These are phyloP conservation scores for Araneus ventricosus DNA, from an alignment of 1,140 invertebrate genomes.

Conservation along the genomic window DNA sequence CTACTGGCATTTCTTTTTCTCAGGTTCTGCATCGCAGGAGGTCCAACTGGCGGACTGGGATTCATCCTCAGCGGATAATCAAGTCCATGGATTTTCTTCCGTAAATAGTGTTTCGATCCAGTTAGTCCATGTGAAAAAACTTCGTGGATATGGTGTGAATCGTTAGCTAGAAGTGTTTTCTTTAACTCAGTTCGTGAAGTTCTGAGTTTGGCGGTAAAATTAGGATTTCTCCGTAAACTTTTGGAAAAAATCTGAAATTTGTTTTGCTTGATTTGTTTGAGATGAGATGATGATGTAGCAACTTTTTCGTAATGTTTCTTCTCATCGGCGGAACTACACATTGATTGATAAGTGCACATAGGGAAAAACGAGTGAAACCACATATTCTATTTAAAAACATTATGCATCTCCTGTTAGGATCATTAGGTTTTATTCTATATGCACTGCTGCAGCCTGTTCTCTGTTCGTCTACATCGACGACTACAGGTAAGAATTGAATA, in stretches of 20 bases:
- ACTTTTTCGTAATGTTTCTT: not conserved
- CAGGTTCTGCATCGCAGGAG: not conserved
- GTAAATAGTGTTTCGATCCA: not conserved
- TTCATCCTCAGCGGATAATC: not conserved
- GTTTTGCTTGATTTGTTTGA: not conserved
- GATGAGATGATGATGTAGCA: not conserved
- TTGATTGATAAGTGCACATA: slow-evolving; percentile 1
- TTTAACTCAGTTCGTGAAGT: not conserved
- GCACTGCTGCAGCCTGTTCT: not conserved
- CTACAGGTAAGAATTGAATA: slow-evolving; percentile 46
- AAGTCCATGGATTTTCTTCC: not conserved
- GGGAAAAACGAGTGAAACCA: not conserved
- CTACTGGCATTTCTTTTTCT: slow-evolving; percentile 2
- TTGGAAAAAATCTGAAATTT: not conserved
- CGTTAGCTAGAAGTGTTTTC: not conserved
- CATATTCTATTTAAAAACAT: not conserved
- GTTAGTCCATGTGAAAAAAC: not conserved
- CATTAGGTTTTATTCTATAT: slow-evolving; percentile 34
- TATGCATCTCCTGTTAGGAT: slow-evolving; percentile 48
- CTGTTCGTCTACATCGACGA: slow-evolving; percentile 47
- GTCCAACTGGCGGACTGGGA: slow-evolving; percentile 11
- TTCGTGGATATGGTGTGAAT: not conserved
- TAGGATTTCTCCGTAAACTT: not conserved
- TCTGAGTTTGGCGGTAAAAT: not conserved
- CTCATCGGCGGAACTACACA: not conserved